Percentiles rank a stretch among this genome's conserved stretches.
Conservation (phyloP, 2,888 invertebrate genomes). For the Dinocampus coccinellae region DNA sequence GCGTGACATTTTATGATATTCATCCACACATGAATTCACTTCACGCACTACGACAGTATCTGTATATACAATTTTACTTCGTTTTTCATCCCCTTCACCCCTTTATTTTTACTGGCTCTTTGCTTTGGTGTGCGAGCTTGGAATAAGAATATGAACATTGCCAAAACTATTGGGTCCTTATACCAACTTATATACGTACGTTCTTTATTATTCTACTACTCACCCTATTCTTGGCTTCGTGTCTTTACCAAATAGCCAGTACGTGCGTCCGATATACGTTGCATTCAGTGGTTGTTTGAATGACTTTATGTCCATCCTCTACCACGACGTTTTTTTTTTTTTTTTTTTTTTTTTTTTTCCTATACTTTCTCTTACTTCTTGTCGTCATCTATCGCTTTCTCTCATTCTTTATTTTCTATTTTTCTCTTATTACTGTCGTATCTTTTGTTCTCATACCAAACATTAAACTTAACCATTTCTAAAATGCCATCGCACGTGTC, state of each 20-base stretch:
- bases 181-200: background rate
- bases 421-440: background rate
- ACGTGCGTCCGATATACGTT: conserved; percentile 31
- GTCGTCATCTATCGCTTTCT: background rate
- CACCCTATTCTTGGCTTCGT: conserved; percentile 5
- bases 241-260: conserved; percentile 29
- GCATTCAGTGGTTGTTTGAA: conserved; percentile 17
- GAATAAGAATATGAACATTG: conserved; percentile 32
- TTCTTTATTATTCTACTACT: background rate
- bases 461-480: background rate
- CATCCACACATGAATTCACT: background rate
- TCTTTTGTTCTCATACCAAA: background rate
- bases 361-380: background rate
- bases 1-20: background rate
- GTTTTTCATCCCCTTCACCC: background rate
- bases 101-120: no score
- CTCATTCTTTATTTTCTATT: background rate
- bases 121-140: conserved; percentile 19
- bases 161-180: conserved; percentile 13
- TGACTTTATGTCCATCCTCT: background rate
- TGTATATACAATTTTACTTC: no score
- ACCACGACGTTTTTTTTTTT: background rate
- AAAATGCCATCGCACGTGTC: background rate
- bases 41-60: background rate
- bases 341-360: background rate